These are phyloP conservation scores for Mormyrus iriodes DNA, from an alignment of 2,113 vertebrate species.

Conservation along the genomic window DNA sequence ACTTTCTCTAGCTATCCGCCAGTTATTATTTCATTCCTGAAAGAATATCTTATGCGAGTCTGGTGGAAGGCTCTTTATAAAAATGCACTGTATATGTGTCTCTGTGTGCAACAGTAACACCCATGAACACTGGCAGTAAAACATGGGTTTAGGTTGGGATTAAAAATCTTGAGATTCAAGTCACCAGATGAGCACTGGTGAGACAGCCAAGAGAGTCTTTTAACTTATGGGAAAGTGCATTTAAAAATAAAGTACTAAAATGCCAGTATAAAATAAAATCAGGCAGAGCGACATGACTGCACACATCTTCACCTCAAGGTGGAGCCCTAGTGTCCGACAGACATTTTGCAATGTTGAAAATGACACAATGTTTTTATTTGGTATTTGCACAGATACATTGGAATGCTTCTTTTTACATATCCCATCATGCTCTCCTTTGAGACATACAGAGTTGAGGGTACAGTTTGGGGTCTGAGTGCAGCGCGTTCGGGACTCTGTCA, in stretches of 20 bases:
- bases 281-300: not conserved
- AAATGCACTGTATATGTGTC: not conserved
- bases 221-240: not conserved
- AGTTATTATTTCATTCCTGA: not conserved
- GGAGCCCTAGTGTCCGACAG: not conserved
- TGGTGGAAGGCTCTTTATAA: not conserved
- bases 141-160: not conserved
- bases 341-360: not conserved
- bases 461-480: not conserved
- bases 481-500: not conserved
- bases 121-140: not conserved
- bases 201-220: not conserved
- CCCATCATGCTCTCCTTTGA: not conserved
- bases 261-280: not conserved
- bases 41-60: not conserved
- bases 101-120: not conserved
- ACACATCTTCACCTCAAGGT: not conserved
- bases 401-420: not conserved
- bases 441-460: not conserved
- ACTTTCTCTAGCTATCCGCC: not conserved
- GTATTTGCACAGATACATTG: not conserved
- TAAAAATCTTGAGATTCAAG: not conserved
- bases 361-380: not conserved
- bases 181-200: not conserved
- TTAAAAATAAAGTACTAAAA: not conserved